phyloP scores from a whole-genome alignment of 1,140 invertebrate genomes.

The Aradophagus sp. region DNA sequence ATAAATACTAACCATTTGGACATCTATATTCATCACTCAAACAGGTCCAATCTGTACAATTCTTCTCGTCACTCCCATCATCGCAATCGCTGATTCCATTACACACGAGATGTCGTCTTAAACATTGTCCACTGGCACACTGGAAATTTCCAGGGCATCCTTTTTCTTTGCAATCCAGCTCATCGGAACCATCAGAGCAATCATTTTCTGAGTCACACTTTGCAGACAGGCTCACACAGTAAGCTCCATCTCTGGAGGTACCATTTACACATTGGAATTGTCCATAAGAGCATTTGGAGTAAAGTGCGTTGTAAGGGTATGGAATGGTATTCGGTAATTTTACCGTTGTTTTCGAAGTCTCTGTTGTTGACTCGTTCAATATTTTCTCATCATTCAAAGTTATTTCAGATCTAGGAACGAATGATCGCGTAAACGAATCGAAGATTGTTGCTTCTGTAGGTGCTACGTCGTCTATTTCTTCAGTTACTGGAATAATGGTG shows the following conservation, averaged over 20 bases:
- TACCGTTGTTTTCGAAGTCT: neutral
- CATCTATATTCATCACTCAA: conserved; percentile 78
- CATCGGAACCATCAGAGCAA: conserved; percentile 80
- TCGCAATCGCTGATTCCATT: conserved; percentile 83
- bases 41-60: conserved; percentile 78
- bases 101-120: conserved; percentile 82
- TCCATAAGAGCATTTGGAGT: conserved; percentile 76
- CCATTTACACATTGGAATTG: conserved; percentile 80
- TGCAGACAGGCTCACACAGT: conserved; percentile 76
- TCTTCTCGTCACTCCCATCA: conserved; percentile 82
- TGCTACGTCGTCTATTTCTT: conserved; percentile 60
- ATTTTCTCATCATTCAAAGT: conserved; percentile 5
- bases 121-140: conserved; percentile 83
- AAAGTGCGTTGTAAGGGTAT: conserved; percentile 42
- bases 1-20: conserved; percentile 63
- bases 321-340: conserved; percentile 1
- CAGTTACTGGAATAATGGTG: conserved; percentile 69
- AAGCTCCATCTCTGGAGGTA: conserved; percentile 77
- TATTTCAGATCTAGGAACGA: conserved; percentile 24
- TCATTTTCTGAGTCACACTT: conserved; percentile 79
- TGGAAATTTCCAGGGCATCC: conserved; percentile 79
- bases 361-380: conserved; percentile 4
- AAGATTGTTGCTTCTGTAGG: conserved; percentile 40
- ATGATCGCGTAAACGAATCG: conserved; percentile 21
- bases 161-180: conserved; percentile 76